Evolutionary conservation across 2,113 vertebrate genomes (phyloP).

Genomic region (Scomber colias): DNA sequence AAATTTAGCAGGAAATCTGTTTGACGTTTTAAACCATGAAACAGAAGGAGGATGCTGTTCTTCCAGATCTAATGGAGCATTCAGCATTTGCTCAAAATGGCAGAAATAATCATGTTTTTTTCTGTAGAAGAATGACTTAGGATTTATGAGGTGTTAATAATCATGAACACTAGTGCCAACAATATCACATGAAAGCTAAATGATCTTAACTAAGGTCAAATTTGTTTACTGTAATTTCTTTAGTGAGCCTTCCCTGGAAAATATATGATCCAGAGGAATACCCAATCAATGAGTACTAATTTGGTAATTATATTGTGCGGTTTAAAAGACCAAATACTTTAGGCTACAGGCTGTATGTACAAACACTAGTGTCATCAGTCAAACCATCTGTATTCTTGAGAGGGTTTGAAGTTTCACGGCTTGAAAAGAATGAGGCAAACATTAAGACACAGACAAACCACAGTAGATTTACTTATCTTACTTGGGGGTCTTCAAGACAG

Average conservation of each 20-base stretch:
- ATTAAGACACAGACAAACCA: too few species aligned
- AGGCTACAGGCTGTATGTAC: neutral
- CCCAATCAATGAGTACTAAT: neutral
- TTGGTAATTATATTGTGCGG: neutral
- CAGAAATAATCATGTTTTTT: conserved; percentile 24
- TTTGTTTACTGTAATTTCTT: neutral
- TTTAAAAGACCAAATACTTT: neutral
- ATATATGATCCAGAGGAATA: neutral
- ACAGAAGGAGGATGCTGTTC: conserved; percentile 23
- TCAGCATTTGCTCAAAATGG: conserved; percentile 12
- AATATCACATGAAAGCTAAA: neutral
- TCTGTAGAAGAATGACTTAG: conserved; percentile 8
- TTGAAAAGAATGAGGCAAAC: neutral
- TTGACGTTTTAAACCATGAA: conserved; percentile 11
- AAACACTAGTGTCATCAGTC: neutral
- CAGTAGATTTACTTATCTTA: too few species aligned
- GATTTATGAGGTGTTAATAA: conserved; percentile 22
- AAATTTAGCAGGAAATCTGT: conserved; percentile 12
- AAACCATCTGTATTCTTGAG: neutral
- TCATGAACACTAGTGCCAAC: neutral
- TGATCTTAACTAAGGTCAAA: neutral
- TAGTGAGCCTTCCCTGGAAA: neutral
- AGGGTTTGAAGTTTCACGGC: neutral
- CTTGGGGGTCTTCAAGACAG: too few species aligned
- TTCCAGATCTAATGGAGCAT: conserved; percentile 36